Percentiles rank a stretch among this genome's conserved stretches.
Conservation (phyloP, 2,113 vertebrate genomes). For the Myotis davidii region DNA sequence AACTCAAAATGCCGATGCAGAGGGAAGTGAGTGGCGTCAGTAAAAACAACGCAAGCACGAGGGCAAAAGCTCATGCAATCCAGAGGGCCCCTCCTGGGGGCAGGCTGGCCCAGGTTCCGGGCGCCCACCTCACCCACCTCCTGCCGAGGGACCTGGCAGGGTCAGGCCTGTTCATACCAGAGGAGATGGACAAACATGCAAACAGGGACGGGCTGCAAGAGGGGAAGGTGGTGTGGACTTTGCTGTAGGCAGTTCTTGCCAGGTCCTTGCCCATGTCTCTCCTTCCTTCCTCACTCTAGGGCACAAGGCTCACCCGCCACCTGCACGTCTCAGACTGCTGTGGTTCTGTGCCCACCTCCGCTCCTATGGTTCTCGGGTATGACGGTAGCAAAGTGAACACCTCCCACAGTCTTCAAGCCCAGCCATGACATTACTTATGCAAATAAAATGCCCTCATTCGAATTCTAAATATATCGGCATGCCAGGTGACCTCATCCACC, state of each 20-base stretch:
- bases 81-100: too few relatives aligned
- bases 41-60: fast-evolving
- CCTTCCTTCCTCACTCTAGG: neutral
- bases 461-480: neutral
- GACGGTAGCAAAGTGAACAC: neutral
- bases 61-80: too few relatives aligned
- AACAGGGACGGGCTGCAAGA: fast-evolving
- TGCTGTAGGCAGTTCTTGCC: neutral
- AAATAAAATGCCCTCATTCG: neutral
- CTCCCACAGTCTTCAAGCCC: neutral
- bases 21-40: neutral
- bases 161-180: neutral
- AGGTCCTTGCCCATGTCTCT: neutral
- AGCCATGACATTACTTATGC: neutral
- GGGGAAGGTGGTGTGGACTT: neutral
- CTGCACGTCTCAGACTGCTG: neutral
- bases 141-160: neutral
- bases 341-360: neutral
- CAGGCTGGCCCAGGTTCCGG: neutral
- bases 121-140: fast-evolving
- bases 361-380: neutral
- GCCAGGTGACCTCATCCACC: neutral
- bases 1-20: neutral
- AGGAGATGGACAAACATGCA: too few relatives aligned
- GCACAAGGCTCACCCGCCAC: neutral